Percentiles rank a stretch among this genome's conserved stretches.
These are phyloP conservation scores for Oncorhynchus mykiss DNA, from an alignment of 2,113 vertebrate species.

Conservation along the genomic window DNA sequence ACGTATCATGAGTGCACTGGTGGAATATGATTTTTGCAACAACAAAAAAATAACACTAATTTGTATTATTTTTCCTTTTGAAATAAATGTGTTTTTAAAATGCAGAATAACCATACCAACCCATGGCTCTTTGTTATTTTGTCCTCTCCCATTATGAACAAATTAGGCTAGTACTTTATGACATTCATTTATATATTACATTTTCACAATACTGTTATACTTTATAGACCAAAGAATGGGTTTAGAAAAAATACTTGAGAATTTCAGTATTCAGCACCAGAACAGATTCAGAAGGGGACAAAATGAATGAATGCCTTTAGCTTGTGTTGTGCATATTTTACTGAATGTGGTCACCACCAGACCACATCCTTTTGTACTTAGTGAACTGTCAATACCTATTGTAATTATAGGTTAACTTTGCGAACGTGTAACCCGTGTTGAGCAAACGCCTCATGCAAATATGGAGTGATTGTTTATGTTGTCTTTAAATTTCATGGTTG, in stretches of 20 bases:
- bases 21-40: conserved; percentile 77
- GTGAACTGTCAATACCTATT: conserved; percentile 94
- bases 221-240: conserved; percentile 96
- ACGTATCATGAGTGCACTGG: conserved; percentile 83
- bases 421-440: conserved; percentile 97
- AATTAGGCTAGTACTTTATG: conserved; percentile 36
- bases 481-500: conserved; percentile 96
- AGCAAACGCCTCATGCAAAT: conserved; percentile 94
- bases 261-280: conserved; percentile 82
- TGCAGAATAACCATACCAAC: conserved; percentile 78
- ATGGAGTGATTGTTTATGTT: conserved; percentile 98
- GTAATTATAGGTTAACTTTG: conserved; percentile 85
- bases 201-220: conserved; percentile 52
- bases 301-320: conserved; percentile 87
- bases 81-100: conserved; percentile 71
- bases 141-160: conserved; percentile 71
- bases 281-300: conserved; percentile 54
- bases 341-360: conserved; percentile 93
- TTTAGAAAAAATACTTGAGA: conserved; percentile 70
- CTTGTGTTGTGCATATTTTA: conserved; percentile 90
- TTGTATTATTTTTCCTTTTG: conserved; percentile 53
- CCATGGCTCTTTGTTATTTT: conserved; percentile 81
- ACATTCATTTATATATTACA: conserved; percentile 40
- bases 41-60: conserved; percentile 68
- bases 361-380: conserved; percentile 93